Evolutionary conservation across 2,113 vertebrate genomes (phyloP).

Genomic region (Leucopsar rothschildi): DNA sequence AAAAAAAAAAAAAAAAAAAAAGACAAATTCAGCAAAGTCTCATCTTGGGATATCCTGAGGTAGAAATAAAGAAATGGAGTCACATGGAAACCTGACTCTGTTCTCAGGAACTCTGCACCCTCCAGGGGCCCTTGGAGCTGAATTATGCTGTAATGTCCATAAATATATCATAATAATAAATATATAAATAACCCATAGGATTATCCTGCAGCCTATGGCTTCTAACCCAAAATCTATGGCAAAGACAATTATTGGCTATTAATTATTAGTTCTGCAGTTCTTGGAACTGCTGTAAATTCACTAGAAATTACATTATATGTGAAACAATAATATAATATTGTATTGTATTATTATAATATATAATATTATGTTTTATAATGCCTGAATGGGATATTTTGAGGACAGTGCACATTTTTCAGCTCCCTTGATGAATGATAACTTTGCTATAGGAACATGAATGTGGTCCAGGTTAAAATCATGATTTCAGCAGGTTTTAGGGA

Average conservation of each 20-base stretch:
- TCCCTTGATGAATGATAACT: background rate
- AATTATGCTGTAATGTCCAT: background rate
- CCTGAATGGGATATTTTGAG: background rate
- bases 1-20: background rate
- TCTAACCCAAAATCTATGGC: background rate
- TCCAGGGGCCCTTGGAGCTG: background rate
- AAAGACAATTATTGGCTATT: background rate
- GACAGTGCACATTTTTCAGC: background rate
- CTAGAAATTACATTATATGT: background rate
- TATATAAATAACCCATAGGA: background rate
- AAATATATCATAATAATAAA: too few species aligned
- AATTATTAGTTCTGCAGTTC: background rate
- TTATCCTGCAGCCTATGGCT: background rate
- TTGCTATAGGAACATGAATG: background rate
- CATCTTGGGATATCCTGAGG: background rate
- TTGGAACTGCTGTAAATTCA: background rate
- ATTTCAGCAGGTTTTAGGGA: background rate
- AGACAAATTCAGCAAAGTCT: background rate
- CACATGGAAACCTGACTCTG: accelerated
- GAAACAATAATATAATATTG: too few species aligned
- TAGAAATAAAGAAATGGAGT: background rate
- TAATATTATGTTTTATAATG: background rate
- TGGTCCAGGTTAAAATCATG: background rate
- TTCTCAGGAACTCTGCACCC: background rate
- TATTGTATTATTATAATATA: too few species aligned